Evolutionary conservation across 92 coral and sea anemone species (phyloP).

Genomic region (Pocillopora grandis): DNA sequence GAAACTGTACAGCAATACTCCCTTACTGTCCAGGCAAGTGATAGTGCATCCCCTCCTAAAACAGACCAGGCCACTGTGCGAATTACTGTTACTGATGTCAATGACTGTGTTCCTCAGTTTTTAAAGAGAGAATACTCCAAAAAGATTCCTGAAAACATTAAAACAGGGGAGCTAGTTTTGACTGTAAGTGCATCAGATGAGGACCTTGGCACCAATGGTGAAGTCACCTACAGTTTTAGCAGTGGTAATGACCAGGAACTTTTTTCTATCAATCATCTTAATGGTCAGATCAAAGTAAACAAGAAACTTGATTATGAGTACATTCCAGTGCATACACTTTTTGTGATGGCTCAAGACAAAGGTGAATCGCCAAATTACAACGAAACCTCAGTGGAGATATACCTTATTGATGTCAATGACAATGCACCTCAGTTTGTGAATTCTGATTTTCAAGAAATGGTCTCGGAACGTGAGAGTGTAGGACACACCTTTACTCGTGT

Average conservation of each 20-base stretch:
- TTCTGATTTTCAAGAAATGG: slow-evolving; percentile 57
- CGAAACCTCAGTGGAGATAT: slow-evolving; percentile 77
- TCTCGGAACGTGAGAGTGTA: slow-evolving; percentile 60
- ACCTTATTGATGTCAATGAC: slow-evolving; percentile 81
- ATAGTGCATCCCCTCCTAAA: slow-evolving; percentile 73
- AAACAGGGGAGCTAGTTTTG: slow-evolving; percentile 42
- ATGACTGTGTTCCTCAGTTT: slow-evolving; percentile 91
- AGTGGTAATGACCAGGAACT: slow-evolving; percentile 84
- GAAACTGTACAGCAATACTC: slow-evolving; percentile 71
- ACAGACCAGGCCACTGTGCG: slow-evolving; percentile 77
- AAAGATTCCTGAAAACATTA: slow-evolving; percentile 57
- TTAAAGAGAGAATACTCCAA: slow-evolving; percentile 52
- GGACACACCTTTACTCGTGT: slow-evolving; percentile 65
- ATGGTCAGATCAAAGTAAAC: slow-evolving; percentile 79
- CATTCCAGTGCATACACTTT: slow-evolving; percentile 42
- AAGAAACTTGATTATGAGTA: too few relatives aligned
- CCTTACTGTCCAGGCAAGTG: slow-evolving; percentile 81
- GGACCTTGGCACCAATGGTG: slow-evolving; percentile 74
- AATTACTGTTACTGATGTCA: too few relatives aligned
- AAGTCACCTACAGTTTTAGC: slow-evolving; percentile 69
- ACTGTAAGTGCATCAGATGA: slow-evolving; percentile 79
- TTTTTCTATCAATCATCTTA: slow-evolving; percentile 70
- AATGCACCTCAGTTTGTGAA: slow-evolving; percentile 75
- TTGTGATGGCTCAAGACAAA: slow-evolving; percentile 83
- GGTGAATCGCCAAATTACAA: slow-evolving; percentile 71